phyloP scores from a whole-genome alignment of 2,113 vertebrate genomes.

The Aegotheles bennettii region DNA sequence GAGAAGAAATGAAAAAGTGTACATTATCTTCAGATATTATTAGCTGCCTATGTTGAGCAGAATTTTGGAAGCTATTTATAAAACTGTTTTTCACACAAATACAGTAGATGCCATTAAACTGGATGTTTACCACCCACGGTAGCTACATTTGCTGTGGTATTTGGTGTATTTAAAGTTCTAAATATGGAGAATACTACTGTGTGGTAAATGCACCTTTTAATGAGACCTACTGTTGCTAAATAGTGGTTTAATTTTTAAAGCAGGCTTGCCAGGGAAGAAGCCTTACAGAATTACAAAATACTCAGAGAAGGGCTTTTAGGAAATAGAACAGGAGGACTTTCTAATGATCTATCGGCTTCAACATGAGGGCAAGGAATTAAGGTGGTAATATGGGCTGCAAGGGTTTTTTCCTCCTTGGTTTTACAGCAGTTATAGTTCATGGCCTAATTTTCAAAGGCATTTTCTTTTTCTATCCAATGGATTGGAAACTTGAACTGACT shows the following conservation, averaged over 20 bases:
- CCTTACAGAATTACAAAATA: not conserved
- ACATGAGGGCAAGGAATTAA: not conserved
- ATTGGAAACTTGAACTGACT: not conserved
- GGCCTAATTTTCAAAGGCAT: not conserved
- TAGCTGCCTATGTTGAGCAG: not conserved
- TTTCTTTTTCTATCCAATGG: not conserved
- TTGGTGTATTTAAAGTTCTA: not conserved
- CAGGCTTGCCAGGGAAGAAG: not conserved
- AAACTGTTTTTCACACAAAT: not conserved
- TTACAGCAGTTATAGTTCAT: not conserved
- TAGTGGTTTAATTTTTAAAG: slow-evolving; percentile 2
- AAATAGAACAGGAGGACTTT: not conserved
- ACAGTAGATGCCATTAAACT: not conserved
- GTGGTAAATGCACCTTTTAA: slow-evolving; percentile 36
- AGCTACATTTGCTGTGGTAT: not conserved
- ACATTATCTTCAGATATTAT: not conserved
- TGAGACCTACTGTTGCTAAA: slow-evolving; percentile 22
- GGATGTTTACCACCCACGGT: slow-evolving; percentile 21
- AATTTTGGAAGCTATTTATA: slow-evolving; percentile 23
- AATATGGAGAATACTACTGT: not conserved
- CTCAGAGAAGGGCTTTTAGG: not conserved
- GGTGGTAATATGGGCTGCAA: not conserved
- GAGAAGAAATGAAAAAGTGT: not conserved
- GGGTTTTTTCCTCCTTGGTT: not conserved
- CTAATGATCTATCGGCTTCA: not conserved